Evolutionary conservation across 2,888 invertebrate genomes (phyloP).

Genomic region (Suillia variegata): DNA sequence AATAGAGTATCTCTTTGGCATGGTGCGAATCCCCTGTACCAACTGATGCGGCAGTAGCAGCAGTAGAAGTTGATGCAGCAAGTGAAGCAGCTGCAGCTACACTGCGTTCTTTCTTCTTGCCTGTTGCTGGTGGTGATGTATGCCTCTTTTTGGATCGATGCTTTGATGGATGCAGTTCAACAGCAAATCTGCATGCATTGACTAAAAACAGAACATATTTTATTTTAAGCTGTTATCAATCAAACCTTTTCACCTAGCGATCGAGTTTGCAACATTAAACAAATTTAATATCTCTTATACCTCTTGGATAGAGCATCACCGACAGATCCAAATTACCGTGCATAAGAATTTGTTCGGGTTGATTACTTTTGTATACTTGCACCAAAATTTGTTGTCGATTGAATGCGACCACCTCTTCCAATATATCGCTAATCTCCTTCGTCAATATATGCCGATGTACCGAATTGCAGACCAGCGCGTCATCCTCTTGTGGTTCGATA

Average conservation of each 20-base stretch:
- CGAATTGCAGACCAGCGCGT: constrained; percentile 45
- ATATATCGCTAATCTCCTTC: constrained; percentile 31
- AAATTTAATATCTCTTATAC: too few relatives aligned
- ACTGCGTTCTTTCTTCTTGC: background rate
- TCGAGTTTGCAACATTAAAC: too few relatives aligned
- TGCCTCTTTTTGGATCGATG: too few relatives aligned
- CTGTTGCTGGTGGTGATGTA: background rate
- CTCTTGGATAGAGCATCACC: constrained; percentile 45
- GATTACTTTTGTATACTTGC: constrained; percentile 35
- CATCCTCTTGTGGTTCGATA: constrained; percentile 33
- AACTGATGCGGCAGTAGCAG: too few relatives aligned
- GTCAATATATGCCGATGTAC: constrained; percentile 46
- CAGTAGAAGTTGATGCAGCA: too few relatives aligned
- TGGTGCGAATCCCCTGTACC: too few relatives aligned
- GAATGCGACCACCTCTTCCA: constrained; percentile 36
- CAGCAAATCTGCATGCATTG: background rate
- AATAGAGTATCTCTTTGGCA: too few relatives aligned
- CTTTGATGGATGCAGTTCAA: background rate
- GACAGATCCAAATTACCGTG: constrained; percentile 41
- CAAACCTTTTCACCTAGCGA: too few relatives aligned
- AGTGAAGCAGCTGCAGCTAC: too few relatives aligned
- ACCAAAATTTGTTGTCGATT: constrained; percentile 40
- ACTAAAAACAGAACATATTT: too few relatives aligned
- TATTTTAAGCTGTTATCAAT: too few relatives aligned
- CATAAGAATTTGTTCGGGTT: constrained; percentile 33